Conservation (phyloP, 2,797 vertebrate species). For the Tragelaphus eurycerus region DNA sequence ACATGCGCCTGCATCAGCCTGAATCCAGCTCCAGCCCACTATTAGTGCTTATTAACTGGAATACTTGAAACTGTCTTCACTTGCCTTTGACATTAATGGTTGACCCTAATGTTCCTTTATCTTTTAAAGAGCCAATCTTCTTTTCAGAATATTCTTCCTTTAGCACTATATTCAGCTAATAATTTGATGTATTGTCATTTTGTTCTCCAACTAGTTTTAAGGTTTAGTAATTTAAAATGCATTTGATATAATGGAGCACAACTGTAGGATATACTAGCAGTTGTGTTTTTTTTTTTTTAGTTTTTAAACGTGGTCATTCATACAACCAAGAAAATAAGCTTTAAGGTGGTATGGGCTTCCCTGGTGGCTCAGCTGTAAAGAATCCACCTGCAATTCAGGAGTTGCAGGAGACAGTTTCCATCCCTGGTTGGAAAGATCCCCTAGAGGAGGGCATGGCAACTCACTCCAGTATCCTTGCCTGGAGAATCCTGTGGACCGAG, state of each 20-base stretch:
- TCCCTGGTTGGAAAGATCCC: neutral
- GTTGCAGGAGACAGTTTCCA: neutral
- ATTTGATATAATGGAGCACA: neutral
- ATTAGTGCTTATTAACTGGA: neutral
- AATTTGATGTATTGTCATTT: slow-evolving; percentile 38
- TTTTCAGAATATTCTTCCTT: slow-evolving; percentile 30
- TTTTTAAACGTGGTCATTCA: neutral
- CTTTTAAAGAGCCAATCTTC: slow-evolving; percentile 38
- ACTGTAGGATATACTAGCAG: neutral
- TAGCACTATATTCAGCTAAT: slow-evolving; percentile 26
- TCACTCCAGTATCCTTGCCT: neutral
- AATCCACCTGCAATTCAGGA: neutral
- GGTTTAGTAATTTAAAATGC: slow-evolving; percentile 21
- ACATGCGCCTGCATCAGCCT: neutral
- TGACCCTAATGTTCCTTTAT: slow-evolving; percentile 29
- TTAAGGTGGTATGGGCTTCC: neutral
- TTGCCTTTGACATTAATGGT: neutral
- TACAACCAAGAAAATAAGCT: neutral
- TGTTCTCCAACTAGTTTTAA: neutral
- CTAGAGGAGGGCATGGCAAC: neutral
- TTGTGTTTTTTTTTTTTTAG: neutral
- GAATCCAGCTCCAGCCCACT: neutral
- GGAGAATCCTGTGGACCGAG: neutral
- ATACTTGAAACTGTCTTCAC: neutral
- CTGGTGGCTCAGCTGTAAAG: neutral